Evolutionary conservation across 2,888 invertebrate species (phyloP), one percentile per base, ranked within the genome.

Genomic region (Rhagonycha lutea): DNA sequence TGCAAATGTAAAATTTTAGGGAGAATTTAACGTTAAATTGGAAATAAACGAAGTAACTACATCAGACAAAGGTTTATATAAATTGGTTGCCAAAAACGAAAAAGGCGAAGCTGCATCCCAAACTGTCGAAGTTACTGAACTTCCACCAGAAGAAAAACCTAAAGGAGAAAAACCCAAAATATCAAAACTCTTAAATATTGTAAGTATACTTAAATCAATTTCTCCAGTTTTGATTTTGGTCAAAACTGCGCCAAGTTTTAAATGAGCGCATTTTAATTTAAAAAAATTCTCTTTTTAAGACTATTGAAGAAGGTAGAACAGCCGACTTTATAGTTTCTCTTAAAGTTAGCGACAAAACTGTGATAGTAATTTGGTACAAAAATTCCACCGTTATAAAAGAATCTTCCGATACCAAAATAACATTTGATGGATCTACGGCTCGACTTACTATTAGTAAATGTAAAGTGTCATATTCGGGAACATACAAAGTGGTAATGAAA

Each of bases 31-130:
- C 76, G 93, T 97, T 14, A 95, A 96, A 90, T 90, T 98, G 83
- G 97, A 97, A 90, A 97, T 98, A 82, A 93, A 94, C 80, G 94
- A 95, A 84, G 93, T 96, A 28, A 92, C 93, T 79, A 92, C 93
- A 85, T 89, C 89, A 18, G 97, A 98, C 87, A 96, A 95, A 88
- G 97, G 97, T 80, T 91, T 94, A 75, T 97, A 98, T 88, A 97
- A 96, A 88, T 89, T 97, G 82, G 92, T 97, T 7, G 97, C 97
- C 24, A 96, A 94, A 86, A 97, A 97, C 86, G 96, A 96, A 83
- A 97, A 97, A 87, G 97, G 97, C 79, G 96, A 97, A 88, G 96
- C 96, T 12, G 93, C 93, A 12, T 97, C 97, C 26, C 96, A 96
- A 87, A 91, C 93, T 75, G 96, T 97, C 4, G 95, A 96, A 86